Percentiles rank a stretch among this genome's conserved stretches.
Conservation (phyloP, 2,797 vertebrate species). For the Vespertilio murinus region DNA sequence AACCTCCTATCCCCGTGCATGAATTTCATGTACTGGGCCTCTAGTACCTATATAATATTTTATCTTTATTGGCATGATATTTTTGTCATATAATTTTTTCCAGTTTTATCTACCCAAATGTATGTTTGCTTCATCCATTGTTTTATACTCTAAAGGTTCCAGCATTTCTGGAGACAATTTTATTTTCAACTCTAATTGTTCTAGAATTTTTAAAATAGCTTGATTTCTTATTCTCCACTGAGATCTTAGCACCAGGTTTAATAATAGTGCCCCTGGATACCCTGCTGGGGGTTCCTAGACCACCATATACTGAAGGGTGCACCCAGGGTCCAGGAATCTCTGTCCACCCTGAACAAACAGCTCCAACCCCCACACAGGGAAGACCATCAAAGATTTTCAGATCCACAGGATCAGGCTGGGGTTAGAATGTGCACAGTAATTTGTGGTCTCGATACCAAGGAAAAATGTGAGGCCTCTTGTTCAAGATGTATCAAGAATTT, state of each 20-base stretch:
- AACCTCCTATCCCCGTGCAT: no score
- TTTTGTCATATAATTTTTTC: not conserved
- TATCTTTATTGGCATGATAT: not conserved
- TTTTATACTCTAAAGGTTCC: not conserved
- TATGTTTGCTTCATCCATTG: not conserved
- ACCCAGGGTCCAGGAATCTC: not conserved
- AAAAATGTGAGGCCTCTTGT: not conserved
- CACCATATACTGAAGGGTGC: fast-evolving
- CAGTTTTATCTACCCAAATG: not conserved
- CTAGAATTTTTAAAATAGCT: not conserved
- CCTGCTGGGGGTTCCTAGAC: not conserved
- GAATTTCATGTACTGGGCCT: no score
- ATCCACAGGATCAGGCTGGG: fast-evolving
- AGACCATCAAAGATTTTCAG: not conserved
- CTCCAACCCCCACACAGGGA: not conserved
- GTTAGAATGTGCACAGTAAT: not conserved
- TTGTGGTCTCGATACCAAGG: fast-evolving
- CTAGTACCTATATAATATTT: not conserved
- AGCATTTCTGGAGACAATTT: not conserved
- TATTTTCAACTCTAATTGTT: not conserved
- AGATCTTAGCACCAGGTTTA: not conserved
- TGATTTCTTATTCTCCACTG: not conserved
- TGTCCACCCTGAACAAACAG: not conserved
- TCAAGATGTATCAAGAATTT: not conserved
- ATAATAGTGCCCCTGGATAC: not conserved